Evolutionary conservation across 2,888 invertebrate species (phyloP).

Genomic region (Ophion slaviceki): DNA sequence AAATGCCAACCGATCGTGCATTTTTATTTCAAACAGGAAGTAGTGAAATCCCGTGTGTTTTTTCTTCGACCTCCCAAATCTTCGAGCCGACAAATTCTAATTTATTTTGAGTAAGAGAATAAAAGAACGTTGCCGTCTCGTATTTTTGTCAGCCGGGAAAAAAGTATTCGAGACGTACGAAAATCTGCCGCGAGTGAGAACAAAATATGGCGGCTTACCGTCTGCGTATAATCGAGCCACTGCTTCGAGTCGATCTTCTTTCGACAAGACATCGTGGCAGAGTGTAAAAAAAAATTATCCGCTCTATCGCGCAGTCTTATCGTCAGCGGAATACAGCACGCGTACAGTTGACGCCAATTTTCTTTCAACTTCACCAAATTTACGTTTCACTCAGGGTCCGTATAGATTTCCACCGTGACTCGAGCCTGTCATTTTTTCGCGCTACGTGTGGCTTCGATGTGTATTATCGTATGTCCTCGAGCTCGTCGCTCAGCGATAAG

Average conservation of each 20-base stretch:
- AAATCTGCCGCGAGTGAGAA: neutral
- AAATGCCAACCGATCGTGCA: no score
- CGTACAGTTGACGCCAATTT: neutral
- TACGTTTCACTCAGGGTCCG: constrained; percentile 15
- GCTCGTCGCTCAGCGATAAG: constrained; percentile 27
- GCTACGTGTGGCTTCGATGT: neutral
- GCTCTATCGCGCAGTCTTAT: constrained; percentile 17
- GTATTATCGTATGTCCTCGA: constrained; percentile 37
- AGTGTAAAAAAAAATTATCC: constrained; percentile 3
- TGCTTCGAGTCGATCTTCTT: constrained; percentile 79
- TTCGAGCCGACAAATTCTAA: neutral
- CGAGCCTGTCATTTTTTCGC: constrained; percentile 23
- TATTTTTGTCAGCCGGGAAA: neutral
- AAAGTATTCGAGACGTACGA: neutral
- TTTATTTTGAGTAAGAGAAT: neutral
- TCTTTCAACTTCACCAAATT: neutral
- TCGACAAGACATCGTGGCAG: constrained; percentile 76
- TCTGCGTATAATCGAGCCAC: constrained; percentile 75
- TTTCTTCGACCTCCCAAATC: no score
- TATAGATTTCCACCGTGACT: constrained; percentile 32
- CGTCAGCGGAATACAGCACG: constrained; percentile 16
- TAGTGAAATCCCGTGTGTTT: neutral
- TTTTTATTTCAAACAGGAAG: neutral
- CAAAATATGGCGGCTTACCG: constrained; percentile 72
- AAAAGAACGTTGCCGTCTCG: neutral